phyloP scores from a whole-genome alignment of 1,140 invertebrate genomes.

The Panagrolaimus sp. region DNA sequence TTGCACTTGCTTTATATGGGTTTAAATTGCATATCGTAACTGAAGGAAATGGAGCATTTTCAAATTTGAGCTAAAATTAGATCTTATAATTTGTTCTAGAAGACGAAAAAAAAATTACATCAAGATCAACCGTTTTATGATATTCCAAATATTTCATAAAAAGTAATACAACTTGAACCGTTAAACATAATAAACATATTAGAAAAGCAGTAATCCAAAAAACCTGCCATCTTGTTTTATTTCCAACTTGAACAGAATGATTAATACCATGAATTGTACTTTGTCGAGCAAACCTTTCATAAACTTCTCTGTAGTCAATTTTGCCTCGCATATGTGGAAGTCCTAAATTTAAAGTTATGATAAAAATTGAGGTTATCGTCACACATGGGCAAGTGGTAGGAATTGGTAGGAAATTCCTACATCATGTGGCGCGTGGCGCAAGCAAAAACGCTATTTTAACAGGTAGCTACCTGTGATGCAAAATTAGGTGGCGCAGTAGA shows the following conservation, averaged over 20 bases:
- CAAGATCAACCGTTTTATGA: conserved; percentile 55
- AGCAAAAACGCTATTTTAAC: too few species aligned
- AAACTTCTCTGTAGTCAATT: conserved; percentile 25
- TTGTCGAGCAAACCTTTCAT: conserved; percentile 42
- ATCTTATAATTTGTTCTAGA: neutral
- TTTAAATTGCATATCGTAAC: conserved; percentile 58
- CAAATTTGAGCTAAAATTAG: conserved; percentile 57
- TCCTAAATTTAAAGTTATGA: too few species aligned
- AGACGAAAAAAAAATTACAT: conserved; percentile 42
- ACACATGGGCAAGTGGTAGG: neutral
- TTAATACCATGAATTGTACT: conserved; percentile 53
- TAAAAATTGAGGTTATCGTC: too few species aligned
- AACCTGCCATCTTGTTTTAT: conserved; percentile 27
- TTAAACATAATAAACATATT: conserved; percentile 44
- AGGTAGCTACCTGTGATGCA: too few species aligned
- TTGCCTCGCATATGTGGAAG: conserved; percentile 13
- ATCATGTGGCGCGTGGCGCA: too few species aligned
- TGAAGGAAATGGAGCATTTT: conserved; percentile 58
- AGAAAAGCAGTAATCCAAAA: conserved; percentile 48
- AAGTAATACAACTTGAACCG: conserved; percentile 50
- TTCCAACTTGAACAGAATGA: conserved; percentile 46
- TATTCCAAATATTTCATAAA: conserved; percentile 46
- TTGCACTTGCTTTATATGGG: conserved; percentile 53
- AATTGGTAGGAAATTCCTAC: too few species aligned
- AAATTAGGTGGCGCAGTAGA: too few species aligned